Base-by-base conservation (phyloP, 2,888 invertebrate genomes). In the Nemapogon koenigi region DNA sequence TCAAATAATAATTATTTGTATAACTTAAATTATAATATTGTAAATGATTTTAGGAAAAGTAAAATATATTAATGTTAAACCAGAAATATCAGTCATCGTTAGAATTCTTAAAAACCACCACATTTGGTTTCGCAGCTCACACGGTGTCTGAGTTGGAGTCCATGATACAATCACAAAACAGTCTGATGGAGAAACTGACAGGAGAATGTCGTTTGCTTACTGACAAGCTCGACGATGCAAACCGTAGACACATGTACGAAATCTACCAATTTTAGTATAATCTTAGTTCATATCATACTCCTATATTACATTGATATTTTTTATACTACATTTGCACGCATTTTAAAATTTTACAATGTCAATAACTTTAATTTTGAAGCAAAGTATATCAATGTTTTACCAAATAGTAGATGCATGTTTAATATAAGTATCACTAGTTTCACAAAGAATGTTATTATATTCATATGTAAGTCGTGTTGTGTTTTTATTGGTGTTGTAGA, bases 131-230 rank as follows among this genome's bases (percentile, higher is more conserved):
- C 73, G 66, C 88, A 91, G 91, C 87, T 84, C 88, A 89, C 81
- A 91, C 90, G 67, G 91, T 92, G 79, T 87, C 87, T 82, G 91
- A 90, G 81, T 87, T 93, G 82, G 92, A 92, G 84, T 85, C 87
- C 72, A 88, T 91, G 88, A 87, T 93, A 81, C 88, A 88, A 81
- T 90, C 88, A 81, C 92, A 93, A 87, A 91, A 90, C 85, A 88
- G 88, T 85, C 89, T 91, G 86, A 90, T 92, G 88, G 91, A 91
- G 83, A 91, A 89, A 86, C 86, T 93, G 79, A 90, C 91, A 66
- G 84, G 83, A 66, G 91, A 93, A 83, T 92, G 92, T 84, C 91
- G 90, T 82, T 84, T 84, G 78, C 86, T 93, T 78, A 92, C 92
- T 67, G 84, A 88, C 81, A 91, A 90, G 84, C 86, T 93, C 83